Percentiles rank a stretch among this genome's conserved stretches.
Evolutionary conservation across 53 echinoderm and acorn worm genomes (phyloP).

Genomic region (Hippasteria phrygiana): DNA sequence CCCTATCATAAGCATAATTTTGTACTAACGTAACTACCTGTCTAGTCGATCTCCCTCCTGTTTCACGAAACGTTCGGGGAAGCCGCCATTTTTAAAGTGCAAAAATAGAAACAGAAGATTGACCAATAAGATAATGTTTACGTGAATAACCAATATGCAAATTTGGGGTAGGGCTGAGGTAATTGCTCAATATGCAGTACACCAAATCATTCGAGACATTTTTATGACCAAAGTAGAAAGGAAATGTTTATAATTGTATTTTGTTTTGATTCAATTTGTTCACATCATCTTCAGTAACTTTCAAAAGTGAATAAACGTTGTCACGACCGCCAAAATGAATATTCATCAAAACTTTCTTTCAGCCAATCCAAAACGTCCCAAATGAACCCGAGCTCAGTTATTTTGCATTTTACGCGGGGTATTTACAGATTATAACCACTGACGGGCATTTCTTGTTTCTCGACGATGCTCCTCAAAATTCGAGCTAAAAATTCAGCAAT

Average conservation of each 20-base stretch:
- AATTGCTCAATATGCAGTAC: no score
- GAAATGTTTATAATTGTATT: not conserved
- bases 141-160: constrained; percentile 14
- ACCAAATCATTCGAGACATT: no score
- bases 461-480: not conserved
- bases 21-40: no score
- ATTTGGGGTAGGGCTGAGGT: not conserved
- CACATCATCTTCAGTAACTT: not conserved
- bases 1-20: no score
- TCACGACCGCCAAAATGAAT: not conserved
- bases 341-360: constrained; percentile 39
- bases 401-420: constrained; percentile 66
- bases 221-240: not conserved
- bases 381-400: constrained; percentile 15
- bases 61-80: not conserved
- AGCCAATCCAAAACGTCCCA: constrained; percentile 29
- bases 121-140: constrained; percentile 22
- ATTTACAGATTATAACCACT: constrained; percentile 27
- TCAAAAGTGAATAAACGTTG: no score
- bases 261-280: not conserved
- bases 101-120: not conserved
- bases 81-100: constrained; percentile 53
- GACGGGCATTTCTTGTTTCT: not conserved
- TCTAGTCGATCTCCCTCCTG: not conserved
- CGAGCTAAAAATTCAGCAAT: not conserved